These are phyloP conservation scores for Melipona quadrifasciata DNA, from an alignment of 1,140 invertebrate species.

Conservation along the genomic window DNA sequence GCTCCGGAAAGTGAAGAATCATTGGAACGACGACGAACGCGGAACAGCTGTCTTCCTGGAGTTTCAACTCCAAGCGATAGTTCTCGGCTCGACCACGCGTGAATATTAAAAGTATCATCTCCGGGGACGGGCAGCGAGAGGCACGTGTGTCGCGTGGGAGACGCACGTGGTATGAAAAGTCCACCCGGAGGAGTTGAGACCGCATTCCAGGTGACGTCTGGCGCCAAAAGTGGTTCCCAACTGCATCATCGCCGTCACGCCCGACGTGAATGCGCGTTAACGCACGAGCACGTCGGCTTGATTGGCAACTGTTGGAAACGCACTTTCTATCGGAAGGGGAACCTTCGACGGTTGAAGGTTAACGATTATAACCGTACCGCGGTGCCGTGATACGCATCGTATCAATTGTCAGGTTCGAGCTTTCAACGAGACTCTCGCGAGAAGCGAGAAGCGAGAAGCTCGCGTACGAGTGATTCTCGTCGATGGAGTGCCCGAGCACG, in stretches of 20 bases:
- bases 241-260: background rate
- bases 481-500: too few relatives aligned
- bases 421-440: background rate
- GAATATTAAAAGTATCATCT: slow-evolving; percentile 42
- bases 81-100: background rate
- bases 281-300: background rate
- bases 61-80: background rate
- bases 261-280: background rate
- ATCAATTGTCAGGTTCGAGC: slow-evolving; percentile 13
- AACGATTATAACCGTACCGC: background rate
- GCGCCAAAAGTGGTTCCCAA: slow-evolving; percentile 74
- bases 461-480: background rate
- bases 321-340: slow-evolving; percentile 19
- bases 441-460: background rate
- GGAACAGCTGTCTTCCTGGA: too few relatives aligned
- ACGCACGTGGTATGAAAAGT: slow-evolving; percentile 70
- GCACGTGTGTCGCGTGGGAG: slow-evolving; percentile 67
- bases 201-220: slow-evolving; percentile 74
- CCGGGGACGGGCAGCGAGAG: slow-evolving; percentile 16
- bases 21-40: background rate
- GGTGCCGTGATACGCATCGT: background rate
- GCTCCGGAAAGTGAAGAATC: slow-evolving; percentile 35
- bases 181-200: slow-evolving; percentile 67
- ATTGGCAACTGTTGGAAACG: background rate
- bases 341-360: slow-evolving; percentile 2